Conservation (phyloP, 1,140 invertebrate species). For the Penaeus vannamei region DNA sequence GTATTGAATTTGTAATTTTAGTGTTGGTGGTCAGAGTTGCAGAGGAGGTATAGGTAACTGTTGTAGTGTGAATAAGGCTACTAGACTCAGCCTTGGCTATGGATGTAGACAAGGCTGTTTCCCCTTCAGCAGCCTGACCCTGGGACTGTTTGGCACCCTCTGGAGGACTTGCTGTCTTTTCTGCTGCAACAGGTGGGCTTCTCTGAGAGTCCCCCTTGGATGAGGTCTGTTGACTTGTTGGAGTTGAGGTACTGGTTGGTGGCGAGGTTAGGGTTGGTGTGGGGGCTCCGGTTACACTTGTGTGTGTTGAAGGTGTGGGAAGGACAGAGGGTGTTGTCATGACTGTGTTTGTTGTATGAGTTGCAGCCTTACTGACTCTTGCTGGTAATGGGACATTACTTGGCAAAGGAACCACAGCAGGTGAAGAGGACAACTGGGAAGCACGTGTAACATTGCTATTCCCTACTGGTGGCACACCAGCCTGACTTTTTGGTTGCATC, state of each 20-base stretch:
- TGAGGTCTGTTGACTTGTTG: constrained; percentile 40
- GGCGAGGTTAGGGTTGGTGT: constrained; percentile 51
- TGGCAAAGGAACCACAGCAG: constrained; percentile 72
- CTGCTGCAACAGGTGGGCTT: constrained; percentile 2
- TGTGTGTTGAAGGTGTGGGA: constrained; percentile 50
- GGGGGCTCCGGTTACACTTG: constrained; percentile 37
- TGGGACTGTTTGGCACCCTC: not conserved
- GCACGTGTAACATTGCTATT: constrained; percentile 26
- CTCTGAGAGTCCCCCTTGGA: constrained; percentile 19
- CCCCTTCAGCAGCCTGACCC: constrained; percentile 37
- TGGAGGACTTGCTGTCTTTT: constrained; percentile 29
- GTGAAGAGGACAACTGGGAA: constrained; percentile 53
- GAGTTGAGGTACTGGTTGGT: constrained; percentile 30
- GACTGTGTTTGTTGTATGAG: constrained; percentile 67
- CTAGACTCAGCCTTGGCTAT: constrained; percentile 60
- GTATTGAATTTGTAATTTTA: constrained; percentile 52
- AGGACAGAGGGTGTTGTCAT: constrained; percentile 62
- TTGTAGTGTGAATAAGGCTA: constrained; percentile 56
- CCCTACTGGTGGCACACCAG: constrained; percentile 43
- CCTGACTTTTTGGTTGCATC: constrained; percentile 57
- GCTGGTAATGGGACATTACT: constrained; percentile 71
- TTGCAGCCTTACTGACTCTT: constrained; percentile 63
- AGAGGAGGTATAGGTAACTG: constrained; percentile 57
- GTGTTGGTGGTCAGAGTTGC: constrained; percentile 54
- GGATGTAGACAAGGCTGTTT: not conserved